These are phyloP conservation scores for Drosophila varians DNA, from an alignment of 1,140 invertebrate genomes.

Conservation along the genomic window DNA sequence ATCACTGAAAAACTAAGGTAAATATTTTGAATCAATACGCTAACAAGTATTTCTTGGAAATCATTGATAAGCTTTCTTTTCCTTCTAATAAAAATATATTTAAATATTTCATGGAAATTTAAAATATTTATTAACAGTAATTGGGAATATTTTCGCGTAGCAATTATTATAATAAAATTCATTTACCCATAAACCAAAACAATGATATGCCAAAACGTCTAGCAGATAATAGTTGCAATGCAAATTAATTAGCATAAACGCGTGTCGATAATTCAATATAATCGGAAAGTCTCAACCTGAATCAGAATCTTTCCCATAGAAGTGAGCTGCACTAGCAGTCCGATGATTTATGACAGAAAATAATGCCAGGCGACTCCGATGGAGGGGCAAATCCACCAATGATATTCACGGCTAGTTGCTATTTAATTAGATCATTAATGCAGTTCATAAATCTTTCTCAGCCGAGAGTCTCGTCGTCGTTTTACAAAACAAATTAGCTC, in stretches of 20 bases:
- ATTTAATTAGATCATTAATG: constrained; percentile 78
- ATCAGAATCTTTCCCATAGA: constrained; percentile 15
- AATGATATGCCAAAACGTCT: constrained; percentile 13
- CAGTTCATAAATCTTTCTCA: constrained; percentile 68
- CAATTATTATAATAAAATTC: background rate
- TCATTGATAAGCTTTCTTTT: too few species aligned
- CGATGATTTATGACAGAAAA: constrained; percentile 32
- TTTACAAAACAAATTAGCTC: constrained; percentile 72
- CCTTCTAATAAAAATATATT: too few species aligned
- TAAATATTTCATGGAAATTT: too few species aligned
- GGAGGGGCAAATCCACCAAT: constrained; percentile 45
- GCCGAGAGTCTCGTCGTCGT: constrained; percentile 27
- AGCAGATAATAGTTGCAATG: constrained; percentile 34
- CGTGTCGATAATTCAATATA: constrained; percentile 57
- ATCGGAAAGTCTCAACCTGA: constrained; percentile 25
- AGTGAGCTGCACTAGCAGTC: constrained; percentile 10
- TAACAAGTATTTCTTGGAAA: background rate
- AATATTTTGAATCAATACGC: constrained; percentile 29
- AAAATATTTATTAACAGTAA: too few species aligned
- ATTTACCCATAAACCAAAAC: background rate
- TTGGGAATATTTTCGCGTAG: too few species aligned
- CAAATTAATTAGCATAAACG: constrained; percentile 57
- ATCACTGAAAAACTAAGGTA: constrained; percentile 77
- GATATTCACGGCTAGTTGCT: constrained; percentile 74
- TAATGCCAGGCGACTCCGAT: constrained; percentile 16